Percentiles rank a stretch among this genome's conserved stretches.
Conservation (phyloP, 2,888 invertebrate genomes). For the Metalampra italica region DNA sequence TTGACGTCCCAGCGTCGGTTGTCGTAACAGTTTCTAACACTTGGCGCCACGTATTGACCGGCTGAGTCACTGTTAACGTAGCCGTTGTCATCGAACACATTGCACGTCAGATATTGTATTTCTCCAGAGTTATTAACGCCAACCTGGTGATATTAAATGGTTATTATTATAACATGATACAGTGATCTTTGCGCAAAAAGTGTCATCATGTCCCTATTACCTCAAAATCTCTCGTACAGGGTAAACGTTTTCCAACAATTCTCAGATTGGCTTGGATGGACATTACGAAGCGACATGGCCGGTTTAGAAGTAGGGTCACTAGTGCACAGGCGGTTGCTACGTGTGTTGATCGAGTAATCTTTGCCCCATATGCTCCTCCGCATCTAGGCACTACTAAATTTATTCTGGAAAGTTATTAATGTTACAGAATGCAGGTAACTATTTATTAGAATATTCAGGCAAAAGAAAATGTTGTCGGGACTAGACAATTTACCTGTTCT, state of each 20-base stretch:
- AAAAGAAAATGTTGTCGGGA: too few species aligned
- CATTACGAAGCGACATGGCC: constrained; percentile 85
- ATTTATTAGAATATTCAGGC: too few species aligned
- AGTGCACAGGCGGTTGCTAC: constrained; percentile 83
- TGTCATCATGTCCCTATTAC: constrained; percentile 41
- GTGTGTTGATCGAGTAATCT: constrained; percentile 80
- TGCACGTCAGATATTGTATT: constrained; percentile 80
- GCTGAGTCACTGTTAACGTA: constrained; percentile 74
- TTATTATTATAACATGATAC: too few species aligned
- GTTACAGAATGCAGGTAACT: background rate
- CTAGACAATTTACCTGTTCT: constrained; percentile 61
- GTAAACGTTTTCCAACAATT: constrained; percentile 82
- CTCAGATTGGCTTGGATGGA: constrained; percentile 86
- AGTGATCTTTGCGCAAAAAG: too few species aligned
- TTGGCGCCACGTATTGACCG: constrained; percentile 33
- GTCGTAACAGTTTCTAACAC: constrained; percentile 80
- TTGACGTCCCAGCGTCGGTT: constrained; percentile 57
- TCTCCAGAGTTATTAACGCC: constrained; percentile 81
- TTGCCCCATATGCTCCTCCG: constrained; percentile 83
- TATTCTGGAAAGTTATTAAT: constrained; percentile 29
- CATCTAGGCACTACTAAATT: constrained; percentile 40
- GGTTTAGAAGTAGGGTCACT: constrained; percentile 80
- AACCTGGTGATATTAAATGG: constrained; percentile 28
- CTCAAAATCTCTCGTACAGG: constrained; percentile 81
- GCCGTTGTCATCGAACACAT: constrained; percentile 74